Evolutionary conservation across 2,888 invertebrate genomes (phyloP), one percentile per base, ranked within the genome.

Genomic region (Anthrax anthrax): DNA sequence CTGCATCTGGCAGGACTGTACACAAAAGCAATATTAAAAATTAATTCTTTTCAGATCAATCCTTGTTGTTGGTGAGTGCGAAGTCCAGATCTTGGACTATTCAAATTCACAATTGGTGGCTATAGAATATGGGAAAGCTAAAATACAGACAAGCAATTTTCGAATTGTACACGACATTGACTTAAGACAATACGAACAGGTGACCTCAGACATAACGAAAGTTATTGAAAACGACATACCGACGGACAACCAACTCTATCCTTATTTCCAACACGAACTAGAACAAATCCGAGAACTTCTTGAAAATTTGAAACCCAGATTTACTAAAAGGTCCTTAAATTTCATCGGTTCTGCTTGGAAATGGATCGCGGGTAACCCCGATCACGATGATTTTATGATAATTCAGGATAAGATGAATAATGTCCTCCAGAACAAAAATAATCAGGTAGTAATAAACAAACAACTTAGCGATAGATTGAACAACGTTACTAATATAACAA

Each of bases 381-480:
- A 41, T 32, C 41, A 32, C 18, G 39, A 39, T 6, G 39, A 39
- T 13, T 18, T 39, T 14, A 23, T 38, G 1, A 18, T 38, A 37
- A 13, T 43, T 17, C 37, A 27, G 13, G 41, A 46, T 14, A 29
- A 39, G 16, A 46, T 46, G 37, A 46, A 46, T 29, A 46, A 46
- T 18, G 36, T 41, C 27, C 18, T 46, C 17, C 17, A 32, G 14
- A 46, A 46, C 18, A 46, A 46, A 13, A 41, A 46, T 27, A 23
- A 46, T 42, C 36, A 18, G 6, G 39, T 43, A 32, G 37, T 46
- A 16, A 46, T 46, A 12, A 46, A 46, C 17, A 18, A 46, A 19
- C n/a, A 37, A 6, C 40, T 40, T 41, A 46, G 29, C 18, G 45
- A 46, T 14, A 46, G 46, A 29, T 38, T 46, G 12, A 46, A 46